Conservation (phyloP, 2,113 vertebrate genomes). For the Uropsilus gracilis region DNA sequence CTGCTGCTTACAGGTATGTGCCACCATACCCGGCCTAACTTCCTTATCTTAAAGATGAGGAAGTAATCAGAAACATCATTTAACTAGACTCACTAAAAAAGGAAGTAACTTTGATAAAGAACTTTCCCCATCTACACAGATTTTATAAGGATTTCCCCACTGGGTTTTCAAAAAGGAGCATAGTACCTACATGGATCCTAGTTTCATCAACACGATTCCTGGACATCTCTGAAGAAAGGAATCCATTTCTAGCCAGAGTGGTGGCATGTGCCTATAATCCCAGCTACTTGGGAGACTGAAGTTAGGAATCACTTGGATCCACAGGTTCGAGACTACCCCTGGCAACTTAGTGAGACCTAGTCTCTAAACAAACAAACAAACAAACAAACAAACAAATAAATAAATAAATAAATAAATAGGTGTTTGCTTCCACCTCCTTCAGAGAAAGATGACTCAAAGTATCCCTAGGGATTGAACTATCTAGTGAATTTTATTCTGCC, state of each 20-base stretch:
- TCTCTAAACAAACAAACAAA: too few species aligned
- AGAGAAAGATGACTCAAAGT: background rate
- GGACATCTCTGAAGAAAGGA: background rate
- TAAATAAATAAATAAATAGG: too few species aligned
- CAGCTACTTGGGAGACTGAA: too few species aligned
- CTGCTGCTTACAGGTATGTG: too few species aligned
- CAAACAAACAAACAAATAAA: too few species aligned
- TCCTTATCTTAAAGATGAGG: background rate
- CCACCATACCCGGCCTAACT: too few species aligned
- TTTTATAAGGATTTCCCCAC: background rate
- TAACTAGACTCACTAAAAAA: background rate
- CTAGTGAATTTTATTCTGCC: background rate
- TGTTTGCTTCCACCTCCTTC: background rate
- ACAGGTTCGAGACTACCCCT: too few species aligned
- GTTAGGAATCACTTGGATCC: too few species aligned
- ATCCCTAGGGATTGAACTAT: background rate
- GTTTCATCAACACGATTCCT: background rate
- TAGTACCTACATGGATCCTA: background rate
- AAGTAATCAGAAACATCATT: constrained; percentile 3
- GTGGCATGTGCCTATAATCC: too few species aligned
- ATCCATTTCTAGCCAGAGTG: background rate
- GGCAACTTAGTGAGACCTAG: too few species aligned
- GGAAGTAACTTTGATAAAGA: background rate
- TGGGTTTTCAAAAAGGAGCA: background rate
- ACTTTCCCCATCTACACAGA: background rate